Evolutionary conservation across 1,140 invertebrate genomes (phyloP).

Genomic region (Venturia canescens): DNA sequence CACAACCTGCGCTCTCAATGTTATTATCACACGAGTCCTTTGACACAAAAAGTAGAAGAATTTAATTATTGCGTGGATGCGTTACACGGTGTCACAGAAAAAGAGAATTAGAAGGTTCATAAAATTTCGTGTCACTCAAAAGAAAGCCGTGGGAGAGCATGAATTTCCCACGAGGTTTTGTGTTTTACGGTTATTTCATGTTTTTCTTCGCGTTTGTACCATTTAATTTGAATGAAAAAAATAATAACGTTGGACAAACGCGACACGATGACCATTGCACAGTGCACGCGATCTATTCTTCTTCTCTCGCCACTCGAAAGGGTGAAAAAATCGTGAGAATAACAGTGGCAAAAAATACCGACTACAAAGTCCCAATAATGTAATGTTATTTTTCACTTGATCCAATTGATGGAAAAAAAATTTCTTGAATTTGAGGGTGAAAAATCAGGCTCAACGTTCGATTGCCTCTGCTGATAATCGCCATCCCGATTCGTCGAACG

Average conservation of each 20-base stretch:
- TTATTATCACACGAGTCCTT: not conserved
- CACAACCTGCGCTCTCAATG: not conserved
- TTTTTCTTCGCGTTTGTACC: not conserved
- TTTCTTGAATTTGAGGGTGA: too few relatives aligned
- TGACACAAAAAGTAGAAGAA: not conserved
- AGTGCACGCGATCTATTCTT: conserved; percentile 26
- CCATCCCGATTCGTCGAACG: too few relatives aligned
- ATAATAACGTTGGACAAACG: not conserved
- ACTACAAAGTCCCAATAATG: too few relatives aligned
- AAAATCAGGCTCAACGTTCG: too few relatives aligned
- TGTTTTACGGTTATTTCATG: not conserved
- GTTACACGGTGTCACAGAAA: conserved; percentile 31
- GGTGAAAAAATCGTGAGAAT: not conserved
- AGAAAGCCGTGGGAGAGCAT: not conserved
- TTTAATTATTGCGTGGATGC: not conserved
- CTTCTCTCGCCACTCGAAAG: not conserved
- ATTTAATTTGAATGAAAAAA: too few relatives aligned
- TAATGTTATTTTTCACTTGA: not conserved
- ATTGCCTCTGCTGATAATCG: too few relatives aligned
- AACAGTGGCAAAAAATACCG: not conserved
- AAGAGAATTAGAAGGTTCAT: not conserved
- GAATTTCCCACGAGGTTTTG: conserved; percentile 17
- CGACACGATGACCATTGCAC: not conserved
- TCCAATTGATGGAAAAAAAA: not conserved
- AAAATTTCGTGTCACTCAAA: too few relatives aligned